Evolutionary conservation across 2,113 vertebrate species (phyloP), one percentile per base, ranked within the genome.

Genomic region (Prietella phreatophila): DNA sequence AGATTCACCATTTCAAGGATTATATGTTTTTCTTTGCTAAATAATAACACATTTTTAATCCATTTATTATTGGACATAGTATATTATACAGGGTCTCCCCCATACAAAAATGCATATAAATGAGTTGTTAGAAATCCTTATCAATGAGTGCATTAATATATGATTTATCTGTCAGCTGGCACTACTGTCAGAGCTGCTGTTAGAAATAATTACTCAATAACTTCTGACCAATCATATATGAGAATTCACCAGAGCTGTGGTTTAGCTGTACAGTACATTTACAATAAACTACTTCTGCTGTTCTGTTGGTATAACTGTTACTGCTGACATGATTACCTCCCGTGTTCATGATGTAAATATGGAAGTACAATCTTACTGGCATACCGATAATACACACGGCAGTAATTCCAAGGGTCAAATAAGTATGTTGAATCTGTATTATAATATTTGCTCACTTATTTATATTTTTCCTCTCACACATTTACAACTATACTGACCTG

Each of bases 401-500:
- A 80, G 10, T 80, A 80, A 11, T 60, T 82, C 20, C 60, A 58
- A 58, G 8, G 33, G 4, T 2, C 56, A 25, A 61, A 61, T 81
- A 58, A 81, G 53, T n/a, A 56, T 22, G n/a, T 22, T 36, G 11
- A 56, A 56, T 20, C 50, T 33, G 53, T 15, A 17, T 65, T 67
- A 9, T 0, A 47, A 82, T 61, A 5, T 60, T 42, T 50, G 25
- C 27, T 67, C 39, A n/a, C 1, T 83, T 30, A 27, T 61, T 50
- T 20, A 6, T 47, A 63, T 39, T 1, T 19, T n/a, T n/a, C 50
- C 25, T 47, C 42, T 42, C 42, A 47, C 0, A 56, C 14, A 50
- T 73, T 47, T 25, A 25, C 39, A 27, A 27, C n/a, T 27, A 47
- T 17, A 25, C 82, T 84, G 92, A 98, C 97, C 96, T 97, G 96